Evolutionary conservation across 2,113 vertebrate species (phyloP), one percentile per base, ranked within the genome.

Genomic region (Xenopus laevis): DNA sequence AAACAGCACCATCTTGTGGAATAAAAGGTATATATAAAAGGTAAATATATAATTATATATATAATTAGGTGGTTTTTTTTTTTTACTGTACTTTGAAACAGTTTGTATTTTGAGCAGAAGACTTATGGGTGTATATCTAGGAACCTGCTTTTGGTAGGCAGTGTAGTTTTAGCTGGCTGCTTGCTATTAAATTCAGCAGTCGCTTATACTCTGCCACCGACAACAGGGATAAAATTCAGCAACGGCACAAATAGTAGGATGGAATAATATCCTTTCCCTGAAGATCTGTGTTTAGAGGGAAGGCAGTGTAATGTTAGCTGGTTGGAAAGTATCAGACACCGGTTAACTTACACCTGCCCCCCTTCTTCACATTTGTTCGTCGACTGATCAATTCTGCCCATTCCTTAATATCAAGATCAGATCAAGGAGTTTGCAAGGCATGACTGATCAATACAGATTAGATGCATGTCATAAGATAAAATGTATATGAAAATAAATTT

Each of bases 261-360:
- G 50, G 7, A 21, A 60, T 10, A 27, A 21, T 52, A n/a, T 9
- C 1, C 12, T 46, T 52, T 7, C 20, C 33, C 4, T 4, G 4
- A 23, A 7, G 9, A 1, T 40, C 72, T 79, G 81, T 86, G 89
- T 87, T 89, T 82, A 88, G 90, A 80, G 81, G 82, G 88, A 73
- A 78, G 94, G 94, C 95, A 97, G 94, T 96, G 94, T 89, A 89
- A 83, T 91, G 92, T 94, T 96, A 94, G 94, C 93, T 96, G 94
- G 88, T 83, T 86, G 84, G 52, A 79, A 75, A 78, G 5, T 68
- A 16, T 72, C 27, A 60, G 84, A 82, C 81, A 85, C 80, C 92
- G 90, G 93, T 91, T 92, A 80, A 88, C 89, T 82, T 72, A 84
- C 91, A 82, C 10, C 70, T 90, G 91, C 91, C 82, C 0, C 79